Evolutionary conservation across 2,888 invertebrate genomes (phyloP).

Genomic region (Aelia acuminata): DNA sequence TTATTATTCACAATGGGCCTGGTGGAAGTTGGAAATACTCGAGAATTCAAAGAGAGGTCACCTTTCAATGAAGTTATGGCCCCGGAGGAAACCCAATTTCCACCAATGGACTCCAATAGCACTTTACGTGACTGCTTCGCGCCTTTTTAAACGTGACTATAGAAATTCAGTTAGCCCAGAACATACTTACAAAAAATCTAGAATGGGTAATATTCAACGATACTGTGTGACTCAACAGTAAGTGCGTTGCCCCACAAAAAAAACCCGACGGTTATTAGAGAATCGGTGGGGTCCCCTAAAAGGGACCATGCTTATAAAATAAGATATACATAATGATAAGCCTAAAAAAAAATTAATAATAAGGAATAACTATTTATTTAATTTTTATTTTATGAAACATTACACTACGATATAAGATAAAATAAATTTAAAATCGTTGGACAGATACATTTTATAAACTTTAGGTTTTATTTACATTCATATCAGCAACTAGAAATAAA

Average conservation of each 20-base stretch:
- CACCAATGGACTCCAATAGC: constrained; percentile 18
- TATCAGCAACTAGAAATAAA: too few species aligned
- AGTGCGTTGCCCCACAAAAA: not conserved
- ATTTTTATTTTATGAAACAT: too few species aligned
- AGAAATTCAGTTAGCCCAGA: constrained; percentile 13
- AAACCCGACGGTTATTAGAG: too few species aligned
- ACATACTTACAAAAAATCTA: not conserved
- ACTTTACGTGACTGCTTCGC: constrained; percentile 24
- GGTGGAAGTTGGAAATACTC: constrained; percentile 14
- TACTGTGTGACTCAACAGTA: not conserved
- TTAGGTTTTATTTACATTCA: too few species aligned
- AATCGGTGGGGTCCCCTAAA: too few species aligned
- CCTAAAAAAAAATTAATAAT: too few species aligned
- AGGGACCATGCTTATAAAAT: too few species aligned
- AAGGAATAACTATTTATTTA: too few species aligned
- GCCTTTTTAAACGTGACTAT: constrained; percentile 34
- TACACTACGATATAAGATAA: too few species aligned
- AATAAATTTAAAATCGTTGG: too few species aligned
- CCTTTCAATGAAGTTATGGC: constrained; percentile 32
- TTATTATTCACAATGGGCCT: constrained; percentile 44
- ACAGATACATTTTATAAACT: too few species aligned
- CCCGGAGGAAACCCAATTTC: constrained; percentile 23
- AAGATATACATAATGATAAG: too few species aligned
- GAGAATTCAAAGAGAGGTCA: constrained; percentile 41
- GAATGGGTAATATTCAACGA: not conserved